These are phyloP conservation scores for Poliocrania exsul DNA, from an alignment of 2,797 vertebrate species.

Conservation along the genomic window DNA sequence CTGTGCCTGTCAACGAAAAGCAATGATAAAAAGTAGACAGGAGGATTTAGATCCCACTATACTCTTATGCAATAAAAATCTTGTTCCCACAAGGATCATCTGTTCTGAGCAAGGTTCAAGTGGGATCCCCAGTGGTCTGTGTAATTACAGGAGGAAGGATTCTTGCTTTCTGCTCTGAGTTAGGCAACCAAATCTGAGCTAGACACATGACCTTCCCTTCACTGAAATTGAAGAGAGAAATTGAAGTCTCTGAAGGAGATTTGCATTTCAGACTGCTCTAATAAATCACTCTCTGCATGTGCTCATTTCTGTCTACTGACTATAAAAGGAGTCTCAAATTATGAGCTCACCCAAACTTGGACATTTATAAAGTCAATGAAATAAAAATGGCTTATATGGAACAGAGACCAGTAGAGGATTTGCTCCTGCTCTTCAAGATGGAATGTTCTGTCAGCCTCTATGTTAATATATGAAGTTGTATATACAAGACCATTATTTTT, in stretches of 20 bases:
- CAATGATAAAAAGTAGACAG: not conserved
- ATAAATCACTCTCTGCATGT: constrained; percentile 30
- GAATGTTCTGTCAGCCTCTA: not conserved
- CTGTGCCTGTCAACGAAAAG: not conserved
- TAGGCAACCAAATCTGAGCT: constrained; percentile 2
- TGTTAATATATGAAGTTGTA: not conserved
- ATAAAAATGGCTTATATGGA: not conserved
- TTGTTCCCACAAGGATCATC: not conserved
- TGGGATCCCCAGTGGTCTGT: not conserved
- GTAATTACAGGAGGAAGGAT: constrained; percentile 1
- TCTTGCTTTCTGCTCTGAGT: not conserved
- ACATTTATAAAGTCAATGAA: constrained; percentile 17
- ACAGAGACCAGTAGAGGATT: not conserved
- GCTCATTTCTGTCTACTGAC: not conserved
- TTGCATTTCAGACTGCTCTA: constrained; percentile 12
- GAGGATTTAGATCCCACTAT: not conserved
- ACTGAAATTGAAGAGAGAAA: not conserved
- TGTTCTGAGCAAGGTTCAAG: not conserved
- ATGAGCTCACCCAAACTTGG: constrained; percentile 11
- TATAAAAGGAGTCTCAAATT: constrained; percentile 7
- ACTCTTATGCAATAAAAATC: not conserved
- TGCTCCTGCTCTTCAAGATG: not conserved
- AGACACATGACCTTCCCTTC: not conserved
- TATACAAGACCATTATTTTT: not conserved
- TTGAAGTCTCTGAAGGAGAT: constrained; percentile 23